Conservation (phyloP, 2,113 vertebrate species). For the Thermophis baileyi region DNA sequence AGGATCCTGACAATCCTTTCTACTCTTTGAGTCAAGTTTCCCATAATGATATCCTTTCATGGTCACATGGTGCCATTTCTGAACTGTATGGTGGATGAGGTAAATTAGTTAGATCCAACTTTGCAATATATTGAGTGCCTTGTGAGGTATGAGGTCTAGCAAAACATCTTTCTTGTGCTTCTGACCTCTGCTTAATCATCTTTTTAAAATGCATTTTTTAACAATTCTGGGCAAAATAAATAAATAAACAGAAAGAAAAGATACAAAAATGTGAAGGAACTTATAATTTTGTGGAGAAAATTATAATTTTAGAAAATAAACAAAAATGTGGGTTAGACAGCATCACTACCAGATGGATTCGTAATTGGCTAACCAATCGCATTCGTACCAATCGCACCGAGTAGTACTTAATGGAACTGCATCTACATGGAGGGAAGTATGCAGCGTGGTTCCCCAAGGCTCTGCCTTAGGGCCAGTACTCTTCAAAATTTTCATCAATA, state of each 20-base stretch:
- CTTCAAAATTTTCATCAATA: no score
- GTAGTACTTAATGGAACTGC: neutral
- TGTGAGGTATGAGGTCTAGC: neutral
- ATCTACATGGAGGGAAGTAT: neutral
- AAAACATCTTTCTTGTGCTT: neutral
- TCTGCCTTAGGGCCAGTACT: no score
- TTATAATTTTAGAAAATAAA: neutral
- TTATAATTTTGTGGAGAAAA: neutral
- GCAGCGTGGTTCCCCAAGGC: neutral
- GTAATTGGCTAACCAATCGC: neutral
- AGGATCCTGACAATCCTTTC: neutral
- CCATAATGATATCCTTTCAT: neutral
- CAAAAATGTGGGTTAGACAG: neutral
- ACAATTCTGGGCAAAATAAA: neutral
- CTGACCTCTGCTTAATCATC: neutral
- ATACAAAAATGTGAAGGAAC: neutral
- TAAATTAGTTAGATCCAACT: neutral
- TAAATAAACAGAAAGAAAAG: neutral
- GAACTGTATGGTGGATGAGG: neutral
- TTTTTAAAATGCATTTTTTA: neutral
- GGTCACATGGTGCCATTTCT: neutral
- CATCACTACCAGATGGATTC: neutral
- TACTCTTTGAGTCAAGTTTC: neutral
- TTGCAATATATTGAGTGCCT: neutral
- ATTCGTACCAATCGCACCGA: no score